Evolutionary conservation across 2,797 vertebrate species (phyloP).

Genomic region (Neopelma chrysocephalum): DNA sequence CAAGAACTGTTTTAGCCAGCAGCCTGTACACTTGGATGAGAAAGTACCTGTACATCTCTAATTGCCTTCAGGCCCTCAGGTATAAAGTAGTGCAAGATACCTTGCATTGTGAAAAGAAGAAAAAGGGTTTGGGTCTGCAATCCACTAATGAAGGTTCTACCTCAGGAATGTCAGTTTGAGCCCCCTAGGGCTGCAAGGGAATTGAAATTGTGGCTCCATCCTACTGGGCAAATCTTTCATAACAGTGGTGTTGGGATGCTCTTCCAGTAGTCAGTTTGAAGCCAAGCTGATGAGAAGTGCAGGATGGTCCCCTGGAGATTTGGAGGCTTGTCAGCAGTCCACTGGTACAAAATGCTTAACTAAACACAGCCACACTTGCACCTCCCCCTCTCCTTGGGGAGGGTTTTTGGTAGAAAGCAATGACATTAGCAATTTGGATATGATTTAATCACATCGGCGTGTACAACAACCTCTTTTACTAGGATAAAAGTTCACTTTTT

Average conservation of each 20-base stretch:
- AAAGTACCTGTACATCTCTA: neutral
- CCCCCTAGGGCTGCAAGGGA: neutral
- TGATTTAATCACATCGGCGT: neutral
- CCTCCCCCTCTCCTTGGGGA: neutral
- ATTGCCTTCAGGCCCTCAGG: neutral
- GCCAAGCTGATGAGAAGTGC: neutral
- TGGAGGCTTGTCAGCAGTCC: neutral
- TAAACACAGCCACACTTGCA: neutral
- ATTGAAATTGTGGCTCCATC: neutral
- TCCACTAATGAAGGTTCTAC: neutral
- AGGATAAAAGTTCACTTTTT: neutral
- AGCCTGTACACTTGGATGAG: neutral
- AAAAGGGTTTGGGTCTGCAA: neutral
- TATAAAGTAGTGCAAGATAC: neutral
- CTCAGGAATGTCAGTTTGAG: neutral
- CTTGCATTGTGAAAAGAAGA: neutral
- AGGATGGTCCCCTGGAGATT: neutral
- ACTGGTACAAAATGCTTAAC: neutral
- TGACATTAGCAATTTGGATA: neutral
- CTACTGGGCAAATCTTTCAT: neutral
- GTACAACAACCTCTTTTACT: neutral
- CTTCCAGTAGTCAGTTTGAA: neutral
- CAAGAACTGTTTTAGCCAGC: neutral
- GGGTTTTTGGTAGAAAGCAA: neutral
- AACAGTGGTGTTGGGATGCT: neutral